A percentile compares a stretch with the other conserved stretches of the same genome.
These are phyloP conservation scores for Polyommatus icarus DNA, from an alignment of 2,888 invertebrate species.

Conservation along the genomic window DNA sequence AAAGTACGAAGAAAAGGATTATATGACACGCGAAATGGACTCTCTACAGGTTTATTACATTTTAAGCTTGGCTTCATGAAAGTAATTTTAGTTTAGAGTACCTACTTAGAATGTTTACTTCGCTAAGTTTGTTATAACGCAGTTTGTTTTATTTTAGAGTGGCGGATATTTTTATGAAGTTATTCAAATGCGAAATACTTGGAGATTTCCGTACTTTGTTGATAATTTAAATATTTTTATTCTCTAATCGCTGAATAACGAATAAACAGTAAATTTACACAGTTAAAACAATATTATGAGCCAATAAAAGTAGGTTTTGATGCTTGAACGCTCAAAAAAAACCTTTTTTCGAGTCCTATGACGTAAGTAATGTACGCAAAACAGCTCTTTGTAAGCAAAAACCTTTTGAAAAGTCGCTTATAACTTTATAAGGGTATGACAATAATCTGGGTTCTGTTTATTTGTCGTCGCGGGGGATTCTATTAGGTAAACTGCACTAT, in stretches of 20 bases:
- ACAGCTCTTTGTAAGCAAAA: not conserved
- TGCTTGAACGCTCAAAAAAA: too few species aligned
- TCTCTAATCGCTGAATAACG: too few species aligned
- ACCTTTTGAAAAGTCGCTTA: not conserved
- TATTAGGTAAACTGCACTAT: conserved; percentile 11
- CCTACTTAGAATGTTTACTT: conserved; percentile 15
- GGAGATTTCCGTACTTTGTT: not conserved
- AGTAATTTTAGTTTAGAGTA: conserved; percentile 18
- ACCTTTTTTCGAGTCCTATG: too few species aligned
- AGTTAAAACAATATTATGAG: too few species aligned
- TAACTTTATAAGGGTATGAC: not conserved
- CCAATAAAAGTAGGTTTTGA: too few species aligned
- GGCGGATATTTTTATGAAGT: not conserved
- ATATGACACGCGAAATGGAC: conserved; percentile 1
- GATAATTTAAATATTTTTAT: not conserved
- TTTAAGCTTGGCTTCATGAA: conserved; percentile 18
- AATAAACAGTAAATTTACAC: too few species aligned
- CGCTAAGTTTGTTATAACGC: conserved; percentile 11
- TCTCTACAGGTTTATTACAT: conserved; percentile 6
- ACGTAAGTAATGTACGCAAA: not conserved
- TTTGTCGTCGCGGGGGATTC: not conserved
- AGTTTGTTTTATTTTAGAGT: not conserved
- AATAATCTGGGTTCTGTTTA: conserved; percentile 12
- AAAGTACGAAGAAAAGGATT: not conserved
- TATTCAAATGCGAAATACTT: not conserved